Conservation (phyloP, 2,888 invertebrate genomes). For the Ephialtes manifestator region DNA sequence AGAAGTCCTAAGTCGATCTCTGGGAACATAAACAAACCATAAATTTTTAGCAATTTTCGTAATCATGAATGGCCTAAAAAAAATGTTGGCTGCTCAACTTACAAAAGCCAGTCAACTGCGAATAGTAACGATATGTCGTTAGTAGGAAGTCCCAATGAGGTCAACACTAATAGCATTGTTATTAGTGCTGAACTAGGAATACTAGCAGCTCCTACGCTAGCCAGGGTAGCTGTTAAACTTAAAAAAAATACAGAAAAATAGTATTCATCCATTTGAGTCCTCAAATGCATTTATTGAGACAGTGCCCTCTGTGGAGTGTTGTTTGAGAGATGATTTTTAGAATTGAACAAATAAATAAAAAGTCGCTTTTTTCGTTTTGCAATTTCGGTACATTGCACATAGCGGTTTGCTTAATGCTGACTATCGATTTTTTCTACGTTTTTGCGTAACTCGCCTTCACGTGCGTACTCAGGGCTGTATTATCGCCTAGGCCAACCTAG, state of each 20-base stretch:
- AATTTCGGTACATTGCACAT: too few species aligned
- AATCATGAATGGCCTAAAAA: background rate
- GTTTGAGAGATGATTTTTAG: too few species aligned
- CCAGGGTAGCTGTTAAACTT: slow-evolving; percentile 89
- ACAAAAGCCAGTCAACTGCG: slow-evolving; percentile 91
- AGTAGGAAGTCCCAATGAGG: slow-evolving; percentile 89
- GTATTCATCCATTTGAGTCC: background rate
- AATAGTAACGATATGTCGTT: slow-evolving; percentile 89
- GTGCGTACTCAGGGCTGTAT: too few species aligned
- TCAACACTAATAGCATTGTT: slow-evolving; percentile 90
- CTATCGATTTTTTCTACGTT: too few species aligned
- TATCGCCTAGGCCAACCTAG: too few species aligned
- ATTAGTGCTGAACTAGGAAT: slow-evolving; percentile 90
- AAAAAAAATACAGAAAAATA: slow-evolving; percentile 34
- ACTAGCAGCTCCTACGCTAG: slow-evolving; percentile 89
- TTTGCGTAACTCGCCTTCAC: too few species aligned
- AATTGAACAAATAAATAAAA: too few species aligned
- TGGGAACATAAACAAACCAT: slow-evolving; percentile 74
- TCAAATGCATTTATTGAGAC: background rate
- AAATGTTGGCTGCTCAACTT: slow-evolving; percentile 70
- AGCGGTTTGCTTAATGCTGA: too few species aligned
- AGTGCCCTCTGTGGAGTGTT: too few species aligned
- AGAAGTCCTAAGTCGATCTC: slow-evolving; percentile 88
- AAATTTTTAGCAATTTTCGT: background rate
- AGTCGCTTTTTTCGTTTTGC: too few species aligned